phyloP scores from a whole-genome alignment of 2,113 vertebrate species.

The Paralichthys olivaceus region DNA sequence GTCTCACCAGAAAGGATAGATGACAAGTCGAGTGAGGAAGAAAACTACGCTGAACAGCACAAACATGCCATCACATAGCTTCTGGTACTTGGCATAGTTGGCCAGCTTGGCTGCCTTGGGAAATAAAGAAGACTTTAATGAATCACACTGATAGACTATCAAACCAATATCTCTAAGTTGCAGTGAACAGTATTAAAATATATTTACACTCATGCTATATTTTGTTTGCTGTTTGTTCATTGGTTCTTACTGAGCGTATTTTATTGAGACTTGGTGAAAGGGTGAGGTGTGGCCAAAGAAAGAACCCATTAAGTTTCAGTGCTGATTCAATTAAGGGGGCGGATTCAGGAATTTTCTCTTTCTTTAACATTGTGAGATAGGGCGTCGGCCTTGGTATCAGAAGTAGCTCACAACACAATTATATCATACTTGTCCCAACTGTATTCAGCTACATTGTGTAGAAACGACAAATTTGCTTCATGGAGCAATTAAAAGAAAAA shows the following conservation, averaged over 20 bases:
- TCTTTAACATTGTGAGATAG: not conserved
- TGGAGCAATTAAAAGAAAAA: not conserved
- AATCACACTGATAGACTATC: conserved; percentile 2
- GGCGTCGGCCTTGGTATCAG: not conserved
- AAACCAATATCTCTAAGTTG: not conserved
- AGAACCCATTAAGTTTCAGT: too few relatives aligned
- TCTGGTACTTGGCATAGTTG: conserved; percentile 97
- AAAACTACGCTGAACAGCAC: conserved; percentile 90
- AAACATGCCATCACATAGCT: conserved; percentile 91
- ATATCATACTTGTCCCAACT: not conserved
- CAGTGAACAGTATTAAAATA: not conserved
- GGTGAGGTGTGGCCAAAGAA: too few relatives aligned
- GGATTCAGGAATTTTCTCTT: too few relatives aligned
- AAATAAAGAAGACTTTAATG: conserved; percentile 56
- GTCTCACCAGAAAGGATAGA: conserved; percentile 94
- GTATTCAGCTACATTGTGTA: not conserved
- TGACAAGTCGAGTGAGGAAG: conserved; percentile 88
- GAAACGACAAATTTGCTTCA: not conserved
- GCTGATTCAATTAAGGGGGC: too few relatives aligned
- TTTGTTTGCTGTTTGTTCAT: not conserved
- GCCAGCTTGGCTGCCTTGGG: conserved; percentile 94
- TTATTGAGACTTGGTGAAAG: too few relatives aligned
- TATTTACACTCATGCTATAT: not conserved
- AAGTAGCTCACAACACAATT: not conserved
- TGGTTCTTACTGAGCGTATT: too few relatives aligned